A percentile compares a stretch with the other conserved stretches of the same genome.
Conservation (phyloP, 2,797 vertebrate genomes). For the Schizopygopsis pylzovi region DNA sequence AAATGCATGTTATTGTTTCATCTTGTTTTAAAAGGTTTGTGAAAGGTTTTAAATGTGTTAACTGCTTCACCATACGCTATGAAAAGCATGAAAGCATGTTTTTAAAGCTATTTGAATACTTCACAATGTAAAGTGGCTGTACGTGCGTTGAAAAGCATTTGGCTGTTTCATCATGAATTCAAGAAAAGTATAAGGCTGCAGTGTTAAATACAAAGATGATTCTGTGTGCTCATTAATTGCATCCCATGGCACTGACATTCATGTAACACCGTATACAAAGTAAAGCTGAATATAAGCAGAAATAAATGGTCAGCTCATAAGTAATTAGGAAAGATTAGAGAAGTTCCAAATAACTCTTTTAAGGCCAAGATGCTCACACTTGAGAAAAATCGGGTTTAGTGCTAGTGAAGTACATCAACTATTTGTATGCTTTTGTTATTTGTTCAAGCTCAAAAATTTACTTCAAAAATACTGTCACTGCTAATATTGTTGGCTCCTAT, state of each 20-base stretch:
- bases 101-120: neutral
- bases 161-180: neutral
- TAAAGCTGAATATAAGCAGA: slow-evolving; percentile 7
- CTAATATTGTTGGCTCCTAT: neutral
- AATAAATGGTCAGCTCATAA: slow-evolving; percentile 26
- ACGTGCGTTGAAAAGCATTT: neutral
- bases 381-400: neutral
- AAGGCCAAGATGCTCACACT: slow-evolving; percentile 1
- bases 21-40: neutral
- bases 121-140: neutral
- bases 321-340: slow-evolving; percentile 22
- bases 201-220: slow-evolving; percentile 20
- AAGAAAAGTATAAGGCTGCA: neutral
- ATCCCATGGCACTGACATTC: neutral
- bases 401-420: neutral
- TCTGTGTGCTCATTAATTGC: neutral
- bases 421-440: neutral
- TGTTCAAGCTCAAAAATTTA: neutral
- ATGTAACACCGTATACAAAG: neutral
- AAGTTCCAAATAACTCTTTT: slow-evolving; percentile 9
- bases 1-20: neutral
- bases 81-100: neutral
- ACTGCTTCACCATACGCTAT: neutral
- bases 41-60: neutral
- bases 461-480: neutral